phyloP scores from a whole-genome alignment of 2,888 invertebrate species.

The Pimpla rufipes region DNA sequence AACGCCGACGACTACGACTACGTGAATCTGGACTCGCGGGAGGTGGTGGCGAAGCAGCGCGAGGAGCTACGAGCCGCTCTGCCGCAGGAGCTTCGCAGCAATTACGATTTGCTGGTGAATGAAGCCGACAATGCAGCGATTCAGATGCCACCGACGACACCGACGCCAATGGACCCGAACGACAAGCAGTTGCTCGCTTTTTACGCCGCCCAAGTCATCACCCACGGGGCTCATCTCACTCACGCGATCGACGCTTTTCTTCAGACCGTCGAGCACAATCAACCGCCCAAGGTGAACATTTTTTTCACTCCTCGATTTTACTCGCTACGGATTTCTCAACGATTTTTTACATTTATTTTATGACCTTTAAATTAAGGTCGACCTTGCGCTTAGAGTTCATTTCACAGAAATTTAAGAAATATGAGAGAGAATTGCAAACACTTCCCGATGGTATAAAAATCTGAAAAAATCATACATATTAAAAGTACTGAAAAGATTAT shows the following conservation, averaged over 20 bases:
- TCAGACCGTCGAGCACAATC: constrained; percentile 95
- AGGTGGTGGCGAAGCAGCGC: constrained; percentile 90
- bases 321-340: too few species aligned
- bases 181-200: constrained; percentile 94
- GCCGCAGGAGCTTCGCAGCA: constrained; percentile 91
- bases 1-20: constrained; percentile 96
- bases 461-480: too few species aligned
- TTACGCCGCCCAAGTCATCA: constrained; percentile 94
- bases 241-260: constrained; percentile 97
- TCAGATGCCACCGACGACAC: constrained; percentile 82
- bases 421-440: too few species aligned
- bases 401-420: too few species aligned
- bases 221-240: constrained; percentile 93
- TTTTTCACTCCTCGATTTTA: constrained; percentile 60
- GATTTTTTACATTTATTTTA: too few species aligned
- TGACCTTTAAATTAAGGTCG: too few species aligned
- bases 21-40: constrained; percentile 93
- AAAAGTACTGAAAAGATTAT: too few species aligned
- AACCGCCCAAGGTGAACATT: constrained; percentile 92
- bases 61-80: constrained; percentile 91
- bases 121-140: constrained; percentile 89
- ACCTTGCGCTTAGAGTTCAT: too few species aligned
- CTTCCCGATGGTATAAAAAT: too few species aligned
- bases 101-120: constrained; percentile 91
- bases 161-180: constrained; percentile 89